Evolutionary conservation across 2,113 vertebrate species (phyloP).

Genomic region (Phaethon lepturus): DNA sequence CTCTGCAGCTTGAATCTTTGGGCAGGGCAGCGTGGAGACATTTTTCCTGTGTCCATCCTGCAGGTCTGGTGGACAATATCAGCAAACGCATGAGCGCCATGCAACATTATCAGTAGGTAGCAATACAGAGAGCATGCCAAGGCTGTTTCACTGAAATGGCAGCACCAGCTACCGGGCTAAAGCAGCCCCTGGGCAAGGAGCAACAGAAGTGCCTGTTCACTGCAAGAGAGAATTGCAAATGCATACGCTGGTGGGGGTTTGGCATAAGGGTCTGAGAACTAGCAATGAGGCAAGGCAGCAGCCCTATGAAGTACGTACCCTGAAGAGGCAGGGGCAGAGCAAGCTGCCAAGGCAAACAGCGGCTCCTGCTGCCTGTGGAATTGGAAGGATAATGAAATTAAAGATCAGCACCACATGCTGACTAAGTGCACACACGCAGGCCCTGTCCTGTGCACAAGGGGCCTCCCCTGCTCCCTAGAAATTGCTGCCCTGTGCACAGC

Average conservation of each 20-base stretch:
- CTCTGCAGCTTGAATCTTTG: neutral
- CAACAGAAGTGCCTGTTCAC: neutral
- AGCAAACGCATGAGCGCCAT: neutral
- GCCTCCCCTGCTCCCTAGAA: neutral
- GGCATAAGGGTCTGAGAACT: neutral
- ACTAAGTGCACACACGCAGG: accelerated
- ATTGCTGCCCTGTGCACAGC: neutral
- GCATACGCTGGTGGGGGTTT: neutral
- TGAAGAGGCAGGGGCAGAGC: neutral
- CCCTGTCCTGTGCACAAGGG: neutral
- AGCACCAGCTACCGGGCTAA: neutral
- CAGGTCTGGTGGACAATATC: neutral
- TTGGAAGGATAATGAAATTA: neutral
- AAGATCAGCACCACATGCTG: neutral
- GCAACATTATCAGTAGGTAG: neutral
- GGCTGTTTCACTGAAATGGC: neutral
- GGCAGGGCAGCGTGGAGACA: neutral
- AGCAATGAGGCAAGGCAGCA: neutral
- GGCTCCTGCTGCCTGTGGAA: neutral
- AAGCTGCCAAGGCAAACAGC: neutral
- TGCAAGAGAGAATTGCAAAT: neutral
- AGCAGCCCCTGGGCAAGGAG: neutral
- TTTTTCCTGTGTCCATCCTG: neutral
- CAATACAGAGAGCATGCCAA: neutral
- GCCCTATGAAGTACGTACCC: neutral